phyloP scores from a whole-genome alignment of 1,140 invertebrate species.

The Drosophila bifasciata region DNA sequence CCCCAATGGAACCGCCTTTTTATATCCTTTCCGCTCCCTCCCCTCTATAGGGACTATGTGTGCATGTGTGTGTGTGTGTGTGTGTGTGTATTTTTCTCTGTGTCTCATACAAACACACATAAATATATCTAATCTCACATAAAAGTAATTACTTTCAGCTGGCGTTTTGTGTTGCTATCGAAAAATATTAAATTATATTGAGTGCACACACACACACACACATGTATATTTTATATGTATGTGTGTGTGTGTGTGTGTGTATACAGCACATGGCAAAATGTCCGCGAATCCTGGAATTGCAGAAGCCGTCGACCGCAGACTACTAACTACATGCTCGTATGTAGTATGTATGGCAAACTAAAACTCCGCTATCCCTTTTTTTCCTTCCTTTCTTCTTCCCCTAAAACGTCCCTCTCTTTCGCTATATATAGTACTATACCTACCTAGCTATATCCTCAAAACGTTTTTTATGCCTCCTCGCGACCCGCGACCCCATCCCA shows the following conservation, averaged over 20 bases:
- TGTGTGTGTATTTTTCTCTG: too few species aligned
- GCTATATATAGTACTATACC: too few species aligned
- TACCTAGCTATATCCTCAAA: too few species aligned
- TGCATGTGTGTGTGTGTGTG: too few species aligned
- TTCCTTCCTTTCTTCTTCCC: background rate
- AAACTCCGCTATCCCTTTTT: constrained; percentile 14
- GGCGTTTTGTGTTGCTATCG: constrained; percentile 78
- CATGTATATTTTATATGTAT: constrained; percentile 10
- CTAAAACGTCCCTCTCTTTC: background rate
- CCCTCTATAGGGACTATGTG: too few species aligned
- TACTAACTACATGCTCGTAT: too few species aligned
- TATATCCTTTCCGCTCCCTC: background rate
- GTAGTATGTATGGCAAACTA: constrained; percentile 51
- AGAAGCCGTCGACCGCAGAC: constrained; percentile 50
- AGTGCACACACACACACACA: constrained; percentile 55
- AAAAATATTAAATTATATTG: constrained; percentile 83
- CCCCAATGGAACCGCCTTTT: constrained; percentile 7
- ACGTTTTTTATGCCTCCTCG: too few species aligned
- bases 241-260: constrained; percentile 16
- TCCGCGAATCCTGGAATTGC: constrained; percentile 26
- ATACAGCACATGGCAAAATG: constrained; percentile 7
- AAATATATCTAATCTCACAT: constrained; percentile 81
- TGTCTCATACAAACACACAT: constrained; percentile 57
- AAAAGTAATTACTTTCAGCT: constrained; percentile 82
- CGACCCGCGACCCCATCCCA: too few species aligned